A percentile compares a stretch with the other conserved stretches of the same genome.
phyloP scores from a whole-genome alignment of 2,113 vertebrate species.

The sheep (Ovis aries) region DNA sequence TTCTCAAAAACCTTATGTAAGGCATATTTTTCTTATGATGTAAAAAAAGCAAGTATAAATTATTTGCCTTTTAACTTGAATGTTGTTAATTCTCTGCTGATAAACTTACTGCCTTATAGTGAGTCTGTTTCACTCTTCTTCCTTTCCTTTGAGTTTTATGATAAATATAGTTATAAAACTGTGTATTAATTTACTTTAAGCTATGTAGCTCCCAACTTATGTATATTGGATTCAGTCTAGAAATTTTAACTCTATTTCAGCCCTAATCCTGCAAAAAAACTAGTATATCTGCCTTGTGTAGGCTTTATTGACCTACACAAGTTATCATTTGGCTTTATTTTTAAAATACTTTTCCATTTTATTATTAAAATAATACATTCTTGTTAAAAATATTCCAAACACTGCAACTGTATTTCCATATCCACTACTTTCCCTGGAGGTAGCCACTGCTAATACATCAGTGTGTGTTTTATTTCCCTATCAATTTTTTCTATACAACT shows the following conservation, averaged over 20 bases:
- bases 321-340: neutral
- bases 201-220: neutral
- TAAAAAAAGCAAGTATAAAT: neutral
- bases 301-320: neutral
- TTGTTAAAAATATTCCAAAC: neutral
- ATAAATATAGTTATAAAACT: neutral
- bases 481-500: neutral
- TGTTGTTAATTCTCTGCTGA: neutral
- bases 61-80: neutral
- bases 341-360: neutral
- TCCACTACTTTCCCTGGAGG: neutral
- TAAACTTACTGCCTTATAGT: neutral
- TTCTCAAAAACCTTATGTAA: neutral
- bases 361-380: neutral
- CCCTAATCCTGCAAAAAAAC: neutral
- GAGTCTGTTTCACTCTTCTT: neutral
- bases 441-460: neutral
- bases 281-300: neutral
- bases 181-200: neutral
- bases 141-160: neutral
- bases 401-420: neutral
- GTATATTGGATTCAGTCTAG: neutral
- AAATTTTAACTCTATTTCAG: constrained; percentile 1
- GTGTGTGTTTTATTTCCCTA: neutral
- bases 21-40: neutral